Evolutionary conservation across 2,797 vertebrate genomes (phyloP).

Genomic region (Mergus octosetaceus): DNA sequence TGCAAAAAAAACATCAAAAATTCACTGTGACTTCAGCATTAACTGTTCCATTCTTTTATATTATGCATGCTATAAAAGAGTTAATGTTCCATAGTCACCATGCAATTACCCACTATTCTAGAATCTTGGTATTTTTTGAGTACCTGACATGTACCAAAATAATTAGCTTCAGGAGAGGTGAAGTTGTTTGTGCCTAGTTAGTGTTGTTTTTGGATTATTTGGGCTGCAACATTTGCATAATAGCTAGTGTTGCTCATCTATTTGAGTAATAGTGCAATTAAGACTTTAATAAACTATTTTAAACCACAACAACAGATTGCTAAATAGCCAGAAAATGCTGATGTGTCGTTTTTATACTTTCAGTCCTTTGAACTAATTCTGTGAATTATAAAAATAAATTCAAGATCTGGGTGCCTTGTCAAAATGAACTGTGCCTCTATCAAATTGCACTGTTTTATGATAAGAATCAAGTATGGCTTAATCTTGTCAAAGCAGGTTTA

Average conservation of each 20-base stretch:
- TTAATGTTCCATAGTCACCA: neutral
- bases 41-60: neutral
- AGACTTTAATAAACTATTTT: neutral
- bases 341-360: neutral
- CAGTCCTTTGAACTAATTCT: conserved; percentile 26
- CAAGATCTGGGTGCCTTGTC: neutral
- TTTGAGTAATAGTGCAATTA: neutral
- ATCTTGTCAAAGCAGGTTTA: neutral
- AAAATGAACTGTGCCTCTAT: neutral
- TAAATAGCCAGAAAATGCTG: conserved; percentile 4
- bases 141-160: neutral
- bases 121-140: neutral
- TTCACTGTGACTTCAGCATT: neutral
- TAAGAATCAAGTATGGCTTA: neutral
- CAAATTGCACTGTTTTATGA: neutral
- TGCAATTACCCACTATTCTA: neutral
- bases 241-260: neutral
- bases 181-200: neutral
- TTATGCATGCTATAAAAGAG: fast-evolving
- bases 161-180: neutral
- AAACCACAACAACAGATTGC: neutral
- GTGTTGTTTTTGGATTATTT: neutral
- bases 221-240: neutral
- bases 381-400: conserved; percentile 7
- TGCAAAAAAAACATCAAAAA: neutral